Percentiles rank a stretch among this genome's conserved stretches.
These are phyloP conservation scores for Gephyroberyx darwinii DNA, from an alignment of 2,797 vertebrate species.

Conservation along the genomic window DNA sequence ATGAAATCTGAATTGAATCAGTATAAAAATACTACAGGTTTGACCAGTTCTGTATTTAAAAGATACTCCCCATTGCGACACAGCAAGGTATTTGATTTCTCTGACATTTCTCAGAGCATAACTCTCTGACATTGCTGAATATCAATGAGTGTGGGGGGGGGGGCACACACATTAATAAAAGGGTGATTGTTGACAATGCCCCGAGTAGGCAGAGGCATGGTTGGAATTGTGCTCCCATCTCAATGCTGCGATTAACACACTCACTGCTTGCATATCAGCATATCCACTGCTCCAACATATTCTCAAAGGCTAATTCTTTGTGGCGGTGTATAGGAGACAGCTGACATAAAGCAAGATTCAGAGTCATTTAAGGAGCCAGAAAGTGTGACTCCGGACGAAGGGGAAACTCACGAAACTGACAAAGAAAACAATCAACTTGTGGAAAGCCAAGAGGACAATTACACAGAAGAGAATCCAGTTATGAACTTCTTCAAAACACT, in stretches of 20 bases:
- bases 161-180: conserved; percentile 81
- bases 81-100: conserved; percentile 61
- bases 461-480: conserved; percentile 84
- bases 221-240: conserved; percentile 84
- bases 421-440: conserved; percentile 46
- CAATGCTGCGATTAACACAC: conserved; percentile 83
- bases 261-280: conserved; percentile 75
- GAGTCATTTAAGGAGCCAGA: conserved; percentile 62
- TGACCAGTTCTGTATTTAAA: conserved; percentile 5
- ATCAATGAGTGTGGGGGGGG: conserved; percentile 82
- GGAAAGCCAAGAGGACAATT: conserved; percentile 67
- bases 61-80: conserved; percentile 17
- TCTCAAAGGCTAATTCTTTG: conserved; percentile 76
- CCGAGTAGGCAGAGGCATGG: conserved; percentile 87
- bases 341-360: conserved; percentile 71
- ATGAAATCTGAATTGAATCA: neutral
- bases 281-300: conserved; percentile 63
- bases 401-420: conserved; percentile 48
- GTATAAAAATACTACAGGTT: conserved; percentile 2
- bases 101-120: conserved; percentile 54
- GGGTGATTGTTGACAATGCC: conserved; percentile 82
- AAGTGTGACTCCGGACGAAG: conserved; percentile 55
- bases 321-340: conserved; percentile 84
- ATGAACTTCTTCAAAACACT: conserved; percentile 99
- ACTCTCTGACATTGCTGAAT: conserved; percentile 84